Percentiles rank a stretch among this genome's conserved stretches.
Conservation (phyloP, 2,888 invertebrate genomes). For the Dryadula phaetusa region DNA sequence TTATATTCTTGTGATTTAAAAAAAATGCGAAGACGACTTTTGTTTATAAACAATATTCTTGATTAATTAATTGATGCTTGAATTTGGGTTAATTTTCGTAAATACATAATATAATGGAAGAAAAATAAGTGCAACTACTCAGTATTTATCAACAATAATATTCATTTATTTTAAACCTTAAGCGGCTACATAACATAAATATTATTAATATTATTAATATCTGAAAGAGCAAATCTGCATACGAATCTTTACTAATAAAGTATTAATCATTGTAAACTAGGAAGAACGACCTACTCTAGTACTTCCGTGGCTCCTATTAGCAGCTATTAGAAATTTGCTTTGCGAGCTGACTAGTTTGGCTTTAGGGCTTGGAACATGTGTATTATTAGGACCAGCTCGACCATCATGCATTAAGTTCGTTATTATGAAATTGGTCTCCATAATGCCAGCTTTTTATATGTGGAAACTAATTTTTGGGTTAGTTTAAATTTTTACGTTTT, state of each 20-base stretch:
- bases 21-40: too few relatives aligned
- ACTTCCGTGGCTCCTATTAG: slow-evolving; percentile 81
- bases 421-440: slow-evolving; percentile 70
- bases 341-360: slow-evolving; percentile 76
- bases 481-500: slow-evolving; percentile 19
- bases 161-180: too few relatives aligned
- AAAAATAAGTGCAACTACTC: too few relatives aligned
- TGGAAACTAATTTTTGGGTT: slow-evolving; percentile 80
- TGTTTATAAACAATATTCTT: too few relatives aligned
- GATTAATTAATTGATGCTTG: too few relatives aligned
- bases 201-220: too few relatives aligned
- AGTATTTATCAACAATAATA: too few relatives aligned
- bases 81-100: too few relatives aligned
- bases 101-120: too few relatives aligned
- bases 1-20: neutral
- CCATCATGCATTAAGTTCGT: slow-evolving; percentile 79
- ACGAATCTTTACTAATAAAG: neutral
- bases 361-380: slow-evolving; percentile 76
- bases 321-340: slow-evolving; percentile 74
- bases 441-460: slow-evolving; percentile 79
- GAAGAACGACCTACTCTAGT: slow-evolving; percentile 80
- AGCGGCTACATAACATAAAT: too few relatives aligned
- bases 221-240: neutral
- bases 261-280: slow-evolving; percentile 52
- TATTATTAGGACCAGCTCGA: slow-evolving; percentile 72